These are phyloP conservation scores for Strix aluco DNA, from an alignment of 2,113 vertebrate species.

Conservation along the genomic window DNA sequence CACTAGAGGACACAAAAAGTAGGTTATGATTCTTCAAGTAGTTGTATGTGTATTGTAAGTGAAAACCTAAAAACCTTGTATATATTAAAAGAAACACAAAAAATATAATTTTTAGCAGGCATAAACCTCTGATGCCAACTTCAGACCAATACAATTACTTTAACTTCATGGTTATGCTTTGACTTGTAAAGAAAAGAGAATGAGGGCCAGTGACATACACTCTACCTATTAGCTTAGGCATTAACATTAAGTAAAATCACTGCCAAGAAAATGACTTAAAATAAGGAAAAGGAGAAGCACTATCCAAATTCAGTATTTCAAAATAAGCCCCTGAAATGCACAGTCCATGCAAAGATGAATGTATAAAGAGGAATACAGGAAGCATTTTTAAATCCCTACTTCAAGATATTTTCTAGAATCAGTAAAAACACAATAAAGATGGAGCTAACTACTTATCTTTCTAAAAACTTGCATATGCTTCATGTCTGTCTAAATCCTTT, in stretches of 20 bases:
- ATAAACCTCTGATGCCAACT: not conserved
- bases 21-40: not conserved
- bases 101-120: not conserved
- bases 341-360: not conserved
- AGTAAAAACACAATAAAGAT: conserved; percentile 2
- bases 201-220: not conserved
- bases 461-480: not conserved
- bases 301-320: not conserved
- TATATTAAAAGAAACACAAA: not conserved
- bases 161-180: not conserved
- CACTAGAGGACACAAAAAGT: not conserved
- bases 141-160: not conserved
- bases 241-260: not conserved
- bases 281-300: not conserved
- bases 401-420: not conserved
- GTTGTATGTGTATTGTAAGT: not conserved
- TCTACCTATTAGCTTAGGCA: not conserved
- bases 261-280: not conserved
- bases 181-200: not conserved
- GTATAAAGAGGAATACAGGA: not conserved
- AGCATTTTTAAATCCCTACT: not conserved
- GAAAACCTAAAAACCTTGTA: not conserved
- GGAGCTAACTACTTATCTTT: not conserved
- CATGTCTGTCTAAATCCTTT: not conserved
- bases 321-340: not conserved